phyloP scores from a whole-genome alignment of 2,888 invertebrate genomes.

The Phlogophora meticulosa region DNA sequence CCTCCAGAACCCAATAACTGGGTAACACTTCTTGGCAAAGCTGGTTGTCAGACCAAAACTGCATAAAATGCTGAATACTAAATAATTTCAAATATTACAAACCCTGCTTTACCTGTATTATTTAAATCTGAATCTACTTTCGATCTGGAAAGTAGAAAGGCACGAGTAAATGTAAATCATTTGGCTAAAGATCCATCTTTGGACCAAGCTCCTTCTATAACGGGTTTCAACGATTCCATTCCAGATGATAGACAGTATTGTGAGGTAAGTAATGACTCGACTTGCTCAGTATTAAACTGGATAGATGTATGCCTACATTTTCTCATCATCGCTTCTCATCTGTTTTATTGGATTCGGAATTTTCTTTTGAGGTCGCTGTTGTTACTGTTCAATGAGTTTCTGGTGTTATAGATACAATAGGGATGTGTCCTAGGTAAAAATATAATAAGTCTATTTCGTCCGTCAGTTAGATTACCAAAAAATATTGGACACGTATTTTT shows the following conservation, averaged over 20 bases:
- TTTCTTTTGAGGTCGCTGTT: slow-evolving; percentile 43
- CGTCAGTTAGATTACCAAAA: too few relatives aligned
- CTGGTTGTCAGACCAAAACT: neutral
- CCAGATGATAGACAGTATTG: slow-evolving; percentile 83
- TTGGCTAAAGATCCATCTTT: slow-evolving; percentile 64
- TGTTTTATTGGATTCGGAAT: slow-evolving; percentile 57
- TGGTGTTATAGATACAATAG: slow-evolving; percentile 27
- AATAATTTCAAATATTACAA: slow-evolving; percentile 24
- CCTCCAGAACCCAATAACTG: too few relatives aligned
- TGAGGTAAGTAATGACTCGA: slow-evolving; percentile 77
- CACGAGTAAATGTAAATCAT: slow-evolving; percentile 55
- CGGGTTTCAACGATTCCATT: slow-evolving; percentile 80
- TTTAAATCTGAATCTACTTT: slow-evolving; percentile 37
- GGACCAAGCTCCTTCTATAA: slow-evolving; percentile 70
- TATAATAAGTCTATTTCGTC: too few relatives aligned
- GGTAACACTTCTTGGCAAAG: too few relatives aligned
- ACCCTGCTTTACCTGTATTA: slow-evolving; percentile 12
- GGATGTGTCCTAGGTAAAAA: too few relatives aligned
- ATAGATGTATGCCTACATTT: slow-evolving; percentile 66
- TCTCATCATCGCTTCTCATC: slow-evolving; percentile 68
- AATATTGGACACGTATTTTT: too few relatives aligned
- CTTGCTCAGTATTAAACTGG: slow-evolving; percentile 67
- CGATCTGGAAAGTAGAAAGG: slow-evolving; percentile 52
- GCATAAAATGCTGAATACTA: neutral
- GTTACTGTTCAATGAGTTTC: slow-evolving; percentile 28